Evolutionary conservation across 2,113 vertebrate species (phyloP).

Genomic region (Xenus cinereus): DNA sequence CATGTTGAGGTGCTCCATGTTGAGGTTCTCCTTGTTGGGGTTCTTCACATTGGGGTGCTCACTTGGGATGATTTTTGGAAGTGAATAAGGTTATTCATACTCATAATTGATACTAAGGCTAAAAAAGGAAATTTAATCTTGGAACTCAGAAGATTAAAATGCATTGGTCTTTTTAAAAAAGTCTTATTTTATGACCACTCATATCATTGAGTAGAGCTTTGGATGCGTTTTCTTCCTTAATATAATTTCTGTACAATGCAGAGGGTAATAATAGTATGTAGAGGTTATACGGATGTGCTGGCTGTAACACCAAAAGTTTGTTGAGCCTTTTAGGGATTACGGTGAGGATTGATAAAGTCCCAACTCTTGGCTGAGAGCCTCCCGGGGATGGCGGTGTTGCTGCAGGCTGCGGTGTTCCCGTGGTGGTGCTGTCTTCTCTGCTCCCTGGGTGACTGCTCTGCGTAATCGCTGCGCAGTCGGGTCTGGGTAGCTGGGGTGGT

Average conservation of each 20-base stretch:
- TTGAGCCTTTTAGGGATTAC: background rate
- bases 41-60: too few relatives aligned
- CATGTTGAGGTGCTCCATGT: too few relatives aligned
- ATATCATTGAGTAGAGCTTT: background rate
- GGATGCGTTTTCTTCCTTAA: background rate
- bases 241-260: background rate
- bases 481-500: background rate
- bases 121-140: constrained; percentile 3
- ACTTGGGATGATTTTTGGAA: too few relatives aligned
- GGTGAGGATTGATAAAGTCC: background rate
- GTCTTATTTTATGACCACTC: background rate
- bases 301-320: background rate
- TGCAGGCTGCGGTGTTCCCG: background rate
- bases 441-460: background rate
- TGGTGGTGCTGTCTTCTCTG: background rate
- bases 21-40: too few relatives aligned
- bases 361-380: background rate
- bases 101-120: background rate
- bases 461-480: background rate
- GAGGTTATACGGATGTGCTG: background rate
- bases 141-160: background rate
- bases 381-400: background rate
- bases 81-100: background rate
- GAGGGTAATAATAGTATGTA: background rate
- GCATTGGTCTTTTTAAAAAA: background rate